phyloP scores from a whole-genome alignment of 2,888 invertebrate genomes.

The Hypercompe scribonia region DNA sequence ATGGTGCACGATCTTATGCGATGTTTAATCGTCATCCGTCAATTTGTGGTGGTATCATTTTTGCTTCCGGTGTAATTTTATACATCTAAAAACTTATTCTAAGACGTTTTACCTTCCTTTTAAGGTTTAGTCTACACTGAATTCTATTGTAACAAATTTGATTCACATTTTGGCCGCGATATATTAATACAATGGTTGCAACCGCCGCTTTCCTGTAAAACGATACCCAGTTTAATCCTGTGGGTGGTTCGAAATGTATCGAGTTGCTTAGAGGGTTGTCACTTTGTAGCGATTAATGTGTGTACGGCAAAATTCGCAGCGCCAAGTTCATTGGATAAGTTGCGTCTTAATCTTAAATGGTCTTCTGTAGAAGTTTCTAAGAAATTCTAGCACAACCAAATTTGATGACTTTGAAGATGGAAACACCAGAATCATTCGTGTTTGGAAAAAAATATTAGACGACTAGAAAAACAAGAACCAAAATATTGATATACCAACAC shows the following conservation, averaged over 20 bases:
- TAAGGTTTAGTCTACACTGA: conserved; percentile 50
- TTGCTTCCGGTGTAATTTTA: conserved; percentile 54
- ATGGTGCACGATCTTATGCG: conserved; percentile 44
- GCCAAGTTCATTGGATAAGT: conserved; percentile 8
- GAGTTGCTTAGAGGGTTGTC: conserved; percentile 65
- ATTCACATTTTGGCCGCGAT: conserved; percentile 57
- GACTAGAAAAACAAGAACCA: too few relatives aligned
- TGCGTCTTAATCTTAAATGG: not conserved
- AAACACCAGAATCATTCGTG: too few relatives aligned
- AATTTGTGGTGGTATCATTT: conserved; percentile 58
- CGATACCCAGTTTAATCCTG: conserved; percentile 68
- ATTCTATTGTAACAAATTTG: conserved; percentile 40
- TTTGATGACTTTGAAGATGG: too few relatives aligned
- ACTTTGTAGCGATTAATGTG: conserved; percentile 41
- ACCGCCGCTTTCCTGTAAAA: conserved; percentile 81
- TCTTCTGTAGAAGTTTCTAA: not conserved
- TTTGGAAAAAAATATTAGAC: too few relatives aligned
- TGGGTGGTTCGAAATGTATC: conserved; percentile 73
- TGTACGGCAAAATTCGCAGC: conserved; percentile 26
- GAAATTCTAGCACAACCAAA: too few relatives aligned
- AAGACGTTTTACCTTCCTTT: conserved; percentile 18
- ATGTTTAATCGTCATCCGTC: conserved; percentile 61
- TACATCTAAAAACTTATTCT: not conserved
- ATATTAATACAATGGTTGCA: conserved; percentile 74
- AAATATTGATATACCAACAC: too few relatives aligned